Conservation (phyloP, 2,797 vertebrate genomes). For the Harpagifer antarcticus region DNA sequence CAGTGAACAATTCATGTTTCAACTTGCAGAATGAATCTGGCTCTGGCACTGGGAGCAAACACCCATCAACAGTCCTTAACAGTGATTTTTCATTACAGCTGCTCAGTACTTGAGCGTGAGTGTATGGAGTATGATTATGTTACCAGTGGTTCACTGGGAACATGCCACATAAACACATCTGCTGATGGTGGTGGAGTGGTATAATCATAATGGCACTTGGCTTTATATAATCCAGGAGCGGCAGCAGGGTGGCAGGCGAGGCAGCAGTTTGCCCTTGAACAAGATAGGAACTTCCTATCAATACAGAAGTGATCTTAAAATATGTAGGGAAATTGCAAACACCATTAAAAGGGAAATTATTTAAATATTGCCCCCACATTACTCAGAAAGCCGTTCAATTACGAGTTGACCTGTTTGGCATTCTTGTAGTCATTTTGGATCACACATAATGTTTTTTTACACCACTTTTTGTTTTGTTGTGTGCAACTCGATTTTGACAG, state of each 20-base stretch:
- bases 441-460: background rate
- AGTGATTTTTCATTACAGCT: conserved; percentile 56
- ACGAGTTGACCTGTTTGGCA: background rate
- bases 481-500: too few relatives aligned
- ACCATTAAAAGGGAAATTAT: background rate
- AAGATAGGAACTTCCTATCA: conserved; percentile 31
- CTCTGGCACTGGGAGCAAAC: conserved; percentile 50
- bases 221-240: conserved; percentile 51
- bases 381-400: conserved; percentile 4
- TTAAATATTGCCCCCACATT: conserved; percentile 5
- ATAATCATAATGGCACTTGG: conserved; percentile 53
- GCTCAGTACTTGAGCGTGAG: conserved; percentile 57
- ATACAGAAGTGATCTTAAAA: conserved; percentile 26
- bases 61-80: conserved; percentile 53
- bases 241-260: conserved; percentile 17
- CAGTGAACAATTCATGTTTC: conserved; percentile 50
- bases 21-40: conserved; percentile 30
- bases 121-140: conserved; percentile 57
- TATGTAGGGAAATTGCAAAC: conserved; percentile 11
- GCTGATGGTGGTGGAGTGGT: conserved; percentile 59
- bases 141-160: conserved; percentile 41
- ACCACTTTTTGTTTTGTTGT: too few relatives aligned
- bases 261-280: conserved; percentile 54
- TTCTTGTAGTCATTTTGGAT: background rate
- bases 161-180: conserved; percentile 55